A percentile compares a stretch with the other conserved stretches of the same genome.
These are phyloP conservation scores for Luidia sarsii DNA, from an alignment of 53 echinoderm and acorn worm species.

Conservation along the genomic window DNA sequence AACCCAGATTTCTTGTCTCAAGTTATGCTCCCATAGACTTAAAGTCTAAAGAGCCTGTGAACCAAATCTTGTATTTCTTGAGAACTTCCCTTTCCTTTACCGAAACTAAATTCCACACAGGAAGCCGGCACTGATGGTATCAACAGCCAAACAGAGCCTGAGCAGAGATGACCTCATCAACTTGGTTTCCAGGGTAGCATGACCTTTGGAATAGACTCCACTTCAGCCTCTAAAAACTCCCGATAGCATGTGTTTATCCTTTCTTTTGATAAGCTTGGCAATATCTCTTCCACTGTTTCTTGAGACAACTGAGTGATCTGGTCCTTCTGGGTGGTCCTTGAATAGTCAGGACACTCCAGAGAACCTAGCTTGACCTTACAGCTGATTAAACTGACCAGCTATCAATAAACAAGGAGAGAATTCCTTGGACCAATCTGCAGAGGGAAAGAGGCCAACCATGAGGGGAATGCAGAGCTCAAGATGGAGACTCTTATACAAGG, in stretches of 20 bases:
- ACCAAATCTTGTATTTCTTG: not conserved
- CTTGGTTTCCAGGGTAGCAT: constrained; percentile 33
- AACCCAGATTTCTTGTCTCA: not conserved
- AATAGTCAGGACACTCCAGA: not conserved
- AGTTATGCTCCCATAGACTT: no score
- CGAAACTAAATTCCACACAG: constrained; percentile 53
- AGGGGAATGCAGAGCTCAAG: no score
- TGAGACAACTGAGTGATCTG: not conserved
- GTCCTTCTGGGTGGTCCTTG: constrained; percentile 15
- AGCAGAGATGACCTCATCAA: constrained; percentile 38
- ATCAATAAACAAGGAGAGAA: not conserved
- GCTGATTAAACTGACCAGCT: no score
- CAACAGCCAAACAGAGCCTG: constrained; percentile 12
- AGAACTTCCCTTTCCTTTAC: not conserved
- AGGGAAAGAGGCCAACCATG: no score
- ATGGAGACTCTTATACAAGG: no score
- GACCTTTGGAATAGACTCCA: constrained; percentile 19
- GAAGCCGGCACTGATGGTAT: constrained; percentile 34
- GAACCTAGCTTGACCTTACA: no score
- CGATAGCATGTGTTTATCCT: no score
- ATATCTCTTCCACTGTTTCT: not conserved
- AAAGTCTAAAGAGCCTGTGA: no score
- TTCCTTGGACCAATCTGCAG: not conserved
- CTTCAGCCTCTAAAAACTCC: not conserved
- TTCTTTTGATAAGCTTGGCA: constrained; percentile 3